Base-by-base conservation (phyloP, 2,113 vertebrate species). In the Antigone vipio region DNA sequence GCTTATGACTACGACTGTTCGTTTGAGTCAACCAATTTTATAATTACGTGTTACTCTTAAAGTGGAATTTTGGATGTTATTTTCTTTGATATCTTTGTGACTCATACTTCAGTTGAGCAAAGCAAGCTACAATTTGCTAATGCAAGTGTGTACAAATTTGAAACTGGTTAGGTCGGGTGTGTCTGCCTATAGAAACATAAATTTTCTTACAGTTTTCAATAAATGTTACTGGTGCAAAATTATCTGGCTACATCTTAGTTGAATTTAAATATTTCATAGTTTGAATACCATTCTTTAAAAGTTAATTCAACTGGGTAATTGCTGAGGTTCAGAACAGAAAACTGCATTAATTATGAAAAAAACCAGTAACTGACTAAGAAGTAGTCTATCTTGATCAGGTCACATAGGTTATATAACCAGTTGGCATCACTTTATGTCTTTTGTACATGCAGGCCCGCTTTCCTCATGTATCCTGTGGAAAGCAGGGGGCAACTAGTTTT, bases 91-190 rank as follows among this genome's bases (percentile, higher is more conserved):
- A 88, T 83, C 92, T 95, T 95, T 97, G 84, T 97, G 97, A 98
- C 73, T 98, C 96, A 97, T 32, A 55, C 83, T 93, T 89, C 73
- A 95, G 88, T 86, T 97, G 79, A 97, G 91, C 90, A 96, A 59
- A 97, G 86, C 96, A 96, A 97, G 96, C 93, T 96, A 89, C 34
- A 78, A 86, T 97, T 97, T 98, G 97, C 91, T 92, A 97, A 95
- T 97, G 84, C 93, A 96, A 97, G 97, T 97, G 92, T 96, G 68
- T 96, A 97, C 96, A 98, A 97, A 98, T 97, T 97, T 97, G 91
- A 97, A 98, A 98, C 97, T 97, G 95, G 97, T 98, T 98, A 64
- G 96, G 91, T 92, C 5, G 94, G 97, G 97, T 97, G 97, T 98
- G 96, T 58, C 96, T 97, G 88, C 73, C 95, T 91, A 83, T 62